Evolutionary conservation across 2,797 vertebrate genomes (phyloP).

Genomic region (Enteromius anoplus): DNA sequence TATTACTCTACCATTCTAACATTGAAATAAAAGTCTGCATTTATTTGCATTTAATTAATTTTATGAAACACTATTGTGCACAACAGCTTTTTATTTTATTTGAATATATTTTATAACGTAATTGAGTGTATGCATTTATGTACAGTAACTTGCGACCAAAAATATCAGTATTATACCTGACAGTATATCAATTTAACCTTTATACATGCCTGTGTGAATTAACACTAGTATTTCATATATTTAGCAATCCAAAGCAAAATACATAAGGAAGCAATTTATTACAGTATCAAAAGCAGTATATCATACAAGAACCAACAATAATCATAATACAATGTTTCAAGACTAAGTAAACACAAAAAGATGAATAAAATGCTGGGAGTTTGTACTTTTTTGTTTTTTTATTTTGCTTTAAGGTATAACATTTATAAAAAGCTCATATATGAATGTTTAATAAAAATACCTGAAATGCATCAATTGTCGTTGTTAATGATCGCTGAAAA

Average conservation of each 20-base stretch:
- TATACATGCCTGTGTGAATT: neutral
- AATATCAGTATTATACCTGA: neutral
- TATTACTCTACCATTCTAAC: neutral
- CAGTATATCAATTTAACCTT: neutral
- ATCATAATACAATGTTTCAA: neutral
- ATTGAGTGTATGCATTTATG: neutral
- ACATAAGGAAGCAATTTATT: neutral
- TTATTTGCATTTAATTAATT: too few relatives aligned
- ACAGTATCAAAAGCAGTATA: slow-evolving; percentile 3
- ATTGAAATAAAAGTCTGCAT: neutral
- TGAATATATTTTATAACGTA: neutral
- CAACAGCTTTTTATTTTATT: neutral
- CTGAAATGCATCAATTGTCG: neutral
- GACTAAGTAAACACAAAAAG: neutral
- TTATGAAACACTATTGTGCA: neutral
- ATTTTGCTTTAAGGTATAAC: neutral
- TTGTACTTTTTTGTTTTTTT: neutral
- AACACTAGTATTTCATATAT: neutral
- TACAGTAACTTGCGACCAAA: neutral
- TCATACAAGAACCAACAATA: neutral
- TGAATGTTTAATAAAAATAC: slow-evolving; percentile 9
- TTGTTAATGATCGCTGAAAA: neutral
- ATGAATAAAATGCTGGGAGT: neutral
- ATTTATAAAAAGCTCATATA: neutral
- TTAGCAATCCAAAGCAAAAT: neutral